Conservation (phyloP, 92 coral and sea anemone genomes). For the Anthopleura xanthogrammica region DNA sequence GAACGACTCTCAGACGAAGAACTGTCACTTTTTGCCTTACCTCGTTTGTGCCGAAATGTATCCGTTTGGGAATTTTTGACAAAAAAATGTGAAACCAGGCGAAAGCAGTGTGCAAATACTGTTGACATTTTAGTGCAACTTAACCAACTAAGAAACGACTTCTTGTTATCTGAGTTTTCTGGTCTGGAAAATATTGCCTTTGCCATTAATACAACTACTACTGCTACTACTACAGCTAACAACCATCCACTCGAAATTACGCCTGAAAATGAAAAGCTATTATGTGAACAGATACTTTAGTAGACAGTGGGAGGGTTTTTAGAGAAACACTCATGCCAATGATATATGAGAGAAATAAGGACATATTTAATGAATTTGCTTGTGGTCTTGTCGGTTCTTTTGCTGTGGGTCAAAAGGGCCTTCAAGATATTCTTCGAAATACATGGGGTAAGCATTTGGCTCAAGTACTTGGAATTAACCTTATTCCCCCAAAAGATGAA, state of each 20-base stretch:
- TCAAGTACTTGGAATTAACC: conserved; percentile 29
- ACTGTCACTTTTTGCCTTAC: not conserved
- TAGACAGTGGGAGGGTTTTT: conserved; percentile 31
- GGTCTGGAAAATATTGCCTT: conserved; percentile 5
- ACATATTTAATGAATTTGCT: conserved; percentile 26
- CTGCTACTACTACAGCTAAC: not conserved
- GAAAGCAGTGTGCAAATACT: conserved; percentile 9
- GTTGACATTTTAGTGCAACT: conserved; percentile 11
- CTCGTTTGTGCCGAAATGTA: conserved; percentile 5
- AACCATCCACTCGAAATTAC: conserved; percentile 10
- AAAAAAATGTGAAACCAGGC: conserved; percentile 13
- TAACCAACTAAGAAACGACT: conserved; percentile 4
- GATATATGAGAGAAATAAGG: conserved; percentile 16
- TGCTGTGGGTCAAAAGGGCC: conserved; percentile 23
- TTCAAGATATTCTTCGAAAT: conserved; percentile 41
- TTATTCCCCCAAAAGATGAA: conserved; percentile 37
- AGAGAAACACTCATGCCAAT: conserved; percentile 33
- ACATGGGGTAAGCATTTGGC: conserved; percentile 33
- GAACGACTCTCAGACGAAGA: conserved; percentile 15
- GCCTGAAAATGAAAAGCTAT: not conserved
- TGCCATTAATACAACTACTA: not conserved
- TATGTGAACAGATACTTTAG: conserved; percentile 14
- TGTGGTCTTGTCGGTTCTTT: conserved; percentile 9
- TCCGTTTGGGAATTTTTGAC: conserved; percentile 9
- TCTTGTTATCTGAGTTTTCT: not conserved